A percentile compares a stretch with the other conserved stretches of the same genome.
Evolutionary conservation across 1,140 invertebrate species (phyloP).

Genomic region (Philotrypesis tridentata): DNA sequence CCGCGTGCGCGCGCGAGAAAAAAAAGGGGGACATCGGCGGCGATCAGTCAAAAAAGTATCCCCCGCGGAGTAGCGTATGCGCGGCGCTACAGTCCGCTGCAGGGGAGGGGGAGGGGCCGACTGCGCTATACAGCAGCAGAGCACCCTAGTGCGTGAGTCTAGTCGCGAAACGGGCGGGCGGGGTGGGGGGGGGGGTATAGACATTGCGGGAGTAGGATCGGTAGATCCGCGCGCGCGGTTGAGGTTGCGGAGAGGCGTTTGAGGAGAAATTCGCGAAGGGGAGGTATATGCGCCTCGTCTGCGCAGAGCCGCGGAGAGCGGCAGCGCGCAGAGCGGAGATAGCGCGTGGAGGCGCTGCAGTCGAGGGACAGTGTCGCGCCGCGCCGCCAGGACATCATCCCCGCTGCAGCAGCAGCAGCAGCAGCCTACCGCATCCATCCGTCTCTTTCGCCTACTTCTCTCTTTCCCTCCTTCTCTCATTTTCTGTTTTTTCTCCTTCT

Average conservation of each 20-base stretch:
- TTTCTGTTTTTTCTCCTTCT: background rate
- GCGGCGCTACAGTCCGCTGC: background rate
- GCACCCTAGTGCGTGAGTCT: too few relatives aligned
- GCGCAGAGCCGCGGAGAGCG: background rate
- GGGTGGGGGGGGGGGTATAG: background rate
- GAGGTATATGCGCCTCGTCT: background rate
- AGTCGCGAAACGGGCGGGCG: too few relatives aligned
- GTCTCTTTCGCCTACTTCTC: background rate
- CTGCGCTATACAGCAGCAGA: too few relatives aligned
- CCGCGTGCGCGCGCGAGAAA: too few relatives aligned
- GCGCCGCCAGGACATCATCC: slow-evolving; percentile 13
- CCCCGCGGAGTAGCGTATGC: background rate
- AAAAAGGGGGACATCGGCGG: background rate
- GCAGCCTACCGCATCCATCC: background rate
- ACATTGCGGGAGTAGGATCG: background rate
- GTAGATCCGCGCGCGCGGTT: too few relatives aligned
- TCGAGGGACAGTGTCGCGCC: slow-evolving; percentile 18
- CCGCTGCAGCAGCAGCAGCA: background rate
- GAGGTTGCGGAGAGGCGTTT: too few relatives aligned
- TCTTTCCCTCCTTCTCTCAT: background rate
- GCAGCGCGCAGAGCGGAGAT: background rate
- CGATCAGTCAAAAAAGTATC: slow-evolving; percentile 10
- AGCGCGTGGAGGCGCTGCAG: slow-evolving; percentile 35
- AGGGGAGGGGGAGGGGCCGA: background rate
- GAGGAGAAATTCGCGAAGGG: background rate